Base-by-base conservation (phyloP, 2,113 vertebrate genomes). In the Perca fluviatilis region DNA sequence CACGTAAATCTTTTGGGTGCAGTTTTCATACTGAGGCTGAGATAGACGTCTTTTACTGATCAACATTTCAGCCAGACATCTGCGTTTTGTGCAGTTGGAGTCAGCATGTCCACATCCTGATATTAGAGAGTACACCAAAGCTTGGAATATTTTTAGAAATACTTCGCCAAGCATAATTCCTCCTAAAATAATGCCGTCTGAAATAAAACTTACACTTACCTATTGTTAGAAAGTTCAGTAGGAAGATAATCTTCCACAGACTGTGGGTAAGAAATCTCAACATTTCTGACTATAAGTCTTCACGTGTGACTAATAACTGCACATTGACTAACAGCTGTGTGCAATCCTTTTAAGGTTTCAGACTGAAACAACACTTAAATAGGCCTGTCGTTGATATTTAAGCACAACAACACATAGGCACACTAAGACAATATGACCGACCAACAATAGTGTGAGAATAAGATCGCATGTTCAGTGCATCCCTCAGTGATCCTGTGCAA, bases 11-110 rank as follows among this genome's bases (percentile, higher is more conserved):
- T 1, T 1, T 0, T 80, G 68, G 27, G 54, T 75, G 68, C 95
- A 96, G 56, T 79, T 74, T 8, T 79, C 4, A 25, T 25, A 1
- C 85, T 95, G 95, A 8, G 95, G 95, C 43, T 94, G 88, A 70
- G 91, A 90, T 16, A 57, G 0, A 13, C 30, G 15, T 0, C 56
- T 47, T 80, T 85, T 85, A 0, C 57, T 13, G 16, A 94, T 89
- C 56, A 94, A 40, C 67, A 51, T 51, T 12, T 93, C 54, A 54
- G 93, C 92, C 79, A 95, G 68, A 85, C 94, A 95, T 76, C 95
- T 72, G 3, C 92, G 90, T 6, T 5, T 83, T 12, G 46, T 87
- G 82, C 92, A 94, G 6, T 0, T 21, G 40, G 60, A 2, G 2
- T 46, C 1, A 16, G 54, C 36, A 16, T 18, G 9, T 18, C 16